These are phyloP conservation scores for human (Homo sapiens) DNA, from an alignment of 2,113 vertebrate species.

Conservation along the genomic window DNA sequence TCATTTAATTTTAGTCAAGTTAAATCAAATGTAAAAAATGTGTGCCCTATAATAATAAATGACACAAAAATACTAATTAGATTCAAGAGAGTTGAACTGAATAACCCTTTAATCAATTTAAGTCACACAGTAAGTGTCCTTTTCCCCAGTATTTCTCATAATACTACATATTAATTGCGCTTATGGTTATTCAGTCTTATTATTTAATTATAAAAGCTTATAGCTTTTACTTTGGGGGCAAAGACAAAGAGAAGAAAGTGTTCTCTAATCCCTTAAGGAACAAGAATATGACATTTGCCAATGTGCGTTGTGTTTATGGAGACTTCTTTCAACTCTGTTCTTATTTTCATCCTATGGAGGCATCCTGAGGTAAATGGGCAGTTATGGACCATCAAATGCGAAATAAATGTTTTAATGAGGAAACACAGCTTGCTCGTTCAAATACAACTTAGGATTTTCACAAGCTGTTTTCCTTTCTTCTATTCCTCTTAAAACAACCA, in stretches of 20 bases:
- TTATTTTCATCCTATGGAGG: not conserved
- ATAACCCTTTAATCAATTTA: slow-evolving; percentile 24
- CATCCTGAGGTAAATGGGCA: not conserved
- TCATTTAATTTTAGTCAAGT: not conserved
- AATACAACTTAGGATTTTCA: not conserved
- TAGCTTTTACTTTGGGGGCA: not conserved
- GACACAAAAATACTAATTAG: slow-evolving; percentile 25
- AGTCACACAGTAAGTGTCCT: not conserved
- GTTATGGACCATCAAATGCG: not conserved
- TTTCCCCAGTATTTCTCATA: not conserved
- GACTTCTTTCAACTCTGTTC: not conserved
- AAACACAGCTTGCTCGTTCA: not conserved
- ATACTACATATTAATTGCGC: not conserved
- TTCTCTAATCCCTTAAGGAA: not conserved
- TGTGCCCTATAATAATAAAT: not conserved
- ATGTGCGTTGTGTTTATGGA: not conserved
- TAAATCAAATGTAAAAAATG: slow-evolving; percentile 23
- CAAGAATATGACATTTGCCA: not conserved
- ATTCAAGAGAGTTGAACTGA: slow-evolving; percentile 22
- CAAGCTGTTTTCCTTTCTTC: slow-evolving; percentile 26
- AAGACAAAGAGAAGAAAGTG: slow-evolving; percentile 4
- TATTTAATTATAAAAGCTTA: slow-evolving; percentile 20
- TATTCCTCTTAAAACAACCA: slow-evolving; percentile 14
- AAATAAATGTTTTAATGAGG: not conserved
- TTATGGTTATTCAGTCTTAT: not conserved